Base-by-base conservation (phyloP, 2,113 vertebrate genomes). In the Todiramphus chloris region DNA sequence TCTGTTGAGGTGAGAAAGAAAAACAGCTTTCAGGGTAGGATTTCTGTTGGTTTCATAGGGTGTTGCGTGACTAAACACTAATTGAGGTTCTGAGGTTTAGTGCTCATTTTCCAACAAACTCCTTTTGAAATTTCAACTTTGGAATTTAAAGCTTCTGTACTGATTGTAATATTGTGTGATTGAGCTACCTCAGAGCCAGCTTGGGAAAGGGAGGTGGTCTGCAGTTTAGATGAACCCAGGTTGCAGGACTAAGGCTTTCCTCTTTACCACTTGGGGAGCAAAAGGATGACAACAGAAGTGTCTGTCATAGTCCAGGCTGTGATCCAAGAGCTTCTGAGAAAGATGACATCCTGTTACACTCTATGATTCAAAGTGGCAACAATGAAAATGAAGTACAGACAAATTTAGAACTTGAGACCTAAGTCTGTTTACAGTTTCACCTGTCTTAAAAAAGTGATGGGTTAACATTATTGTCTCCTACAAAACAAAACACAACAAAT, bases 1-100 rank as follows among this genome's bases (percentile, higher is more conserved):
- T 93, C 70, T 89, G 62, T 87, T 82, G 87, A 96, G 73, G 86
- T 94, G 95, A 91, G 60, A 83, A 80, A 75, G 88, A 82, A 87
- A 89, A 72, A n/a, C 62, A 85, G 62, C 62, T 95, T 93, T 91
- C 53, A 79, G 66, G 39, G 39, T 55, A 83, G 51, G 14, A 75
- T 96, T 94, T 89, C 72, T 93, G 51, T 78, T 87, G 74, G 53
- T 68, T 92, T 87, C 56, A 5, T 64, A 10, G 74, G 60, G 62
- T 82, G 55, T 58, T 95, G 55, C 2, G 14, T 94, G 85, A 86
- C 88, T 93, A 80, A 94, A 92, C 37, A 14, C 55, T 91, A 78
- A 84, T 63, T 81, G 95, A 95, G 59, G 48, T 80, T 86, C 89
- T 83, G 64, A 85, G 82, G 16, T 83, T 95, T 84, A 80, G 55